Evolutionary conservation across 2,113 vertebrate species (phyloP), one percentile per base, ranked within the genome.

Genomic region (Heterocephalus glaber): DNA sequence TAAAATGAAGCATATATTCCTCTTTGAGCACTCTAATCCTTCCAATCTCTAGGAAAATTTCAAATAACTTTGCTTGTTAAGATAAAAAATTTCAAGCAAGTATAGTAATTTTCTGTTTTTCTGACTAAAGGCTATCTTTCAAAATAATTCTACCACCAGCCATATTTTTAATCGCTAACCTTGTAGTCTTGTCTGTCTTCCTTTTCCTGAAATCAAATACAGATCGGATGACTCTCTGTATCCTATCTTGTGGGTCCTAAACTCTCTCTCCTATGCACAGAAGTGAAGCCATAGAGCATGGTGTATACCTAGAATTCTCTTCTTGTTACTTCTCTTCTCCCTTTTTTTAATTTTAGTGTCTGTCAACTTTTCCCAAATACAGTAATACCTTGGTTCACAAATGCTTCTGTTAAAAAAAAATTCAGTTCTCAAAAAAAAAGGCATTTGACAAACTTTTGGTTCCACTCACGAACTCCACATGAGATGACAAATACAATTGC

Each of bases 161-260:
- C 61, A 6, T 68, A 2, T 24, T 60, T 79, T 85, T 28, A 35
- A 89, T 6, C 10, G 14, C 14, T 70, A 61, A 68, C 2, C 5
- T 47, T 17, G 61, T 16, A 24, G 5, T 24, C 89, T 61, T 81
- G 26, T 10, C 1, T 63, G 8, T 85, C 30, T 60, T 66, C 3
- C 9, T 54, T 86, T 33, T 33, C 17, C 2, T 66, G 56, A 0
- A 54, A 61, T 80, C 6, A 52, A 1, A 70, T 20, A 35, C 2
- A 13, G 2, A 52, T 14, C 84, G 16, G 1, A n/a, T 14, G 7
- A 35, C 19, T 26, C 12, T 44, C 26, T 47, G 13, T n/a, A 20
- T 54, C 56, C 33, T 2, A 12, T 35, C 14, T 33, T 49, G 0
- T 2, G 19, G 5, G 7, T 68, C 2, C n/a, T 41, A 3, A 16